A percentile compares a stretch with the other conserved stretches of the same genome.
These are phyloP conservation scores for Acronicta leporina DNA, from an alignment of 2,888 invertebrate species.

Conservation along the genomic window DNA sequence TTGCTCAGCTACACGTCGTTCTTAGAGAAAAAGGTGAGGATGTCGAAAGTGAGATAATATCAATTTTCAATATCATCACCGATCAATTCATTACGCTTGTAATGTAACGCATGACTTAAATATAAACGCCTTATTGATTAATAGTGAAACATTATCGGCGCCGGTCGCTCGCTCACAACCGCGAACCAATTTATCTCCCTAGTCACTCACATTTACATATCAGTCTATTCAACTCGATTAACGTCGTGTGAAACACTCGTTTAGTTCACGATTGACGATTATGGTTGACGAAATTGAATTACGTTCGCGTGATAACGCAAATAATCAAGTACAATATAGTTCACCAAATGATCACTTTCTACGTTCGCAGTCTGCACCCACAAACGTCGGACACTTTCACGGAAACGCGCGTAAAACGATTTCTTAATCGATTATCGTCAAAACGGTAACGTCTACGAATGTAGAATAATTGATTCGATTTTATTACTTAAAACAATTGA, in stretches of 20 bases:
- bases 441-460: constrained; percentile 82
- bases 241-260: constrained; percentile 32
- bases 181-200: constrained; percentile 42
- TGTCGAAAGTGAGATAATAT: constrained; percentile 28
- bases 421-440: constrained; percentile 80
- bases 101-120: constrained; percentile 28
- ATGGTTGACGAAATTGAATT: constrained; percentile 29
- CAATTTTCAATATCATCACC: constrained; percentile 32
- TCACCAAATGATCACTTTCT: constrained; percentile 74
- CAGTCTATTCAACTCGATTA: constrained; percentile 44
- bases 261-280: constrained; percentile 22
- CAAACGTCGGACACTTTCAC: constrained; percentile 79
- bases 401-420: constrained; percentile 80
- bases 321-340: constrained; percentile 51
- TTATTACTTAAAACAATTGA: constrained; percentile 52
- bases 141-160: constrained; percentile 47
- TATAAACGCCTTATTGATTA: constrained; percentile 46
- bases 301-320: constrained; percentile 45
- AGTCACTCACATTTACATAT: constrained; percentile 42
- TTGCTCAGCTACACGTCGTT: constrained; percentile 1
- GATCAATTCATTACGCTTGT: constrained; percentile 41
- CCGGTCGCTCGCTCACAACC: constrained; percentile 24
- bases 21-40: constrained; percentile 26
- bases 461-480: constrained; percentile 78
- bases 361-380: constrained; percentile 67